These are phyloP conservation scores for Plutella xylostella DNA, from an alignment of 2,888 invertebrate species.

Conservation along the genomic window DNA sequence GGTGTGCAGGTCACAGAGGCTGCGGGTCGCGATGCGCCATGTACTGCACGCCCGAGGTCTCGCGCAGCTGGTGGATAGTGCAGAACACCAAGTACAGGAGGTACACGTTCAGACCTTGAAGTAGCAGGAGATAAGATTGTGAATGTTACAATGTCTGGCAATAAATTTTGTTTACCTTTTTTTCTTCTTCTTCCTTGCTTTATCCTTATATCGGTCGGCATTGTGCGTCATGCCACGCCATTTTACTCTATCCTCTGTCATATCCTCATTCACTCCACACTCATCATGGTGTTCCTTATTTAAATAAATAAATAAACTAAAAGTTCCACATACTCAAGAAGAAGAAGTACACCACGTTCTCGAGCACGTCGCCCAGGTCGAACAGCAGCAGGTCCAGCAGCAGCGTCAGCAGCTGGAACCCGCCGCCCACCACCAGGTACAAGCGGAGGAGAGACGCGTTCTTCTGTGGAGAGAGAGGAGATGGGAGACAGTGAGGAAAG, in stretches of 20 bases:
- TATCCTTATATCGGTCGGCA: no score
- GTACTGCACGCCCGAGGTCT: constrained; percentile 36
- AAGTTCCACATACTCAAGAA: constrained; percentile 37
- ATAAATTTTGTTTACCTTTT: no score
- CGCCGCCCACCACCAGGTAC: constrained; percentile 38
- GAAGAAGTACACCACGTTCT: constrained; percentile 32
- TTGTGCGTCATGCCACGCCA: no score
- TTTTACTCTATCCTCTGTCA: no score
- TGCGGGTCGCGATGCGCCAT: constrained; percentile 28
- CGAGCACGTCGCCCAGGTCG: constrained; percentile 31
- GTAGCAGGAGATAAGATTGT: constrained; percentile 8
- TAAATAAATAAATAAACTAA: no score
- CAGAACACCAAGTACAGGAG: constrained; percentile 39
- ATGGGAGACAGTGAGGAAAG: neutral
- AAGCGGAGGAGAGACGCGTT: constrained; percentile 32
- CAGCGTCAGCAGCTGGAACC: constrained; percentile 32
- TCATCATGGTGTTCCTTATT: no score
- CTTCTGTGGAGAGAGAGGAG: constrained; percentile 31
- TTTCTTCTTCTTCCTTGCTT: no score
- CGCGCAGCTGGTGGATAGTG: constrained; percentile 25
- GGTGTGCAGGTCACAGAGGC: no score
- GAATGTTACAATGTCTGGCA: no score
- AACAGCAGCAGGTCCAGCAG: constrained; percentile 35
- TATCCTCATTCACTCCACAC: no score
- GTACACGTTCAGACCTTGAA: constrained; percentile 44